phyloP scores from a whole-genome alignment of 2,113 vertebrate species.

The Carassius gibelio region DNA sequence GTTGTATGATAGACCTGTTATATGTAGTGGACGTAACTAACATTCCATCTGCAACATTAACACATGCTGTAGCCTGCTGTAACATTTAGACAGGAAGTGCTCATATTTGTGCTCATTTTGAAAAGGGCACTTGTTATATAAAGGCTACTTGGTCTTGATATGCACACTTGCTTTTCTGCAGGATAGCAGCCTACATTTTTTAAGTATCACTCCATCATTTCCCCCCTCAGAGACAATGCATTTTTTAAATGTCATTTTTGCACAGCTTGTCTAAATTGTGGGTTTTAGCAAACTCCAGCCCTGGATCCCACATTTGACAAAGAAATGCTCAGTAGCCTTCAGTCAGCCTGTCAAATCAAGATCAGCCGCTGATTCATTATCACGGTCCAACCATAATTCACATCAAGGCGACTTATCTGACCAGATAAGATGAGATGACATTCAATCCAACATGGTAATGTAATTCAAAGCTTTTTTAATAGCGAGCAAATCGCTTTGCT shows the following conservation, averaged over 20 bases:
- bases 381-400: conserved; percentile 2
- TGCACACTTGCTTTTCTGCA: conserved; percentile 35
- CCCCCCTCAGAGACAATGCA: conserved; percentile 23
- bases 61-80: not conserved
- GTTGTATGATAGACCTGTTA: not conserved
- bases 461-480: conserved; percentile 39
- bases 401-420: conserved; percentile 41
- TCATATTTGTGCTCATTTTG: conserved; percentile 35
- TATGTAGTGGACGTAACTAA: not conserved
- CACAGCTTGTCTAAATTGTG: conserved; percentile 34
- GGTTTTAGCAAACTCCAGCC: conserved; percentile 25
- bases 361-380: conserved; percentile 33
- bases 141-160: conserved; percentile 29
- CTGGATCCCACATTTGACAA: conserved; percentile 10
- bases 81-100: conserved; percentile 35
- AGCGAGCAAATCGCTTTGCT: not conserved
- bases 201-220: conserved; percentile 42
- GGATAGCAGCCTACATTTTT: conserved; percentile 19
- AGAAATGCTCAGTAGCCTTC: not conserved
- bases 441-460: conserved; percentile 30
- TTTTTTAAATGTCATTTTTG: conserved; percentile 43
- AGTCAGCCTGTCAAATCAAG: conserved; percentile 21
- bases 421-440: conserved; percentile 36
- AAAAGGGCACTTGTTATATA: conserved; percentile 47
- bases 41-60: not conserved